These are phyloP conservation scores for Lycophotia porphyrea DNA, from an alignment of 2,888 invertebrate species.

Conservation along the genomic window DNA sequence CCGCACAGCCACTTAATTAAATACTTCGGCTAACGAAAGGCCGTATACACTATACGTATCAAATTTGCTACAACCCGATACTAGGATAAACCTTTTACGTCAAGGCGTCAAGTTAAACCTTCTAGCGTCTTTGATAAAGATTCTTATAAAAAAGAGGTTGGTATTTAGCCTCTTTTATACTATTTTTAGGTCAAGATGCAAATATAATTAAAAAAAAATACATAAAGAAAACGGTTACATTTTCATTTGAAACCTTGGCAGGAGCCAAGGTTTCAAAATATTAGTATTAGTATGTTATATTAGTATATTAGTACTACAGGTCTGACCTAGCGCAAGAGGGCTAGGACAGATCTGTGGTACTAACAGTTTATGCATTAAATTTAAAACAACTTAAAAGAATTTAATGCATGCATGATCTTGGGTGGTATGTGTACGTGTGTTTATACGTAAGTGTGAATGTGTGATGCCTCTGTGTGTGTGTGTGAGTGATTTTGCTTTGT, in stretches of 20 bases:
- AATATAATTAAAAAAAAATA: too few relatives aligned
- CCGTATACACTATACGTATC: slow-evolving; percentile 5
- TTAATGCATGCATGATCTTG: too few relatives aligned
- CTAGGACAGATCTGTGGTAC: too few relatives aligned
- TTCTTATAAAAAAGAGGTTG: not conserved
- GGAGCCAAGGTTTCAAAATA: too few relatives aligned
- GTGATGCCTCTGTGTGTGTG: not conserved
- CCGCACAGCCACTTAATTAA: slow-evolving; percentile 56
- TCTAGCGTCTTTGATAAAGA: not conserved
- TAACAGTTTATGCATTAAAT: not conserved
- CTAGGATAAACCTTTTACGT: slow-evolving; percentile 3
- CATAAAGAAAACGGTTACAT: not conserved
- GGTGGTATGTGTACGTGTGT: not conserved
- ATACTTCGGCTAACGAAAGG: slow-evolving; percentile 42
- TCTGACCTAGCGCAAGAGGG: too few relatives aligned
- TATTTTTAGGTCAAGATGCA: not conserved
- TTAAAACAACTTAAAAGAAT: not conserved
- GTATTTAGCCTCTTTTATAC: not conserved
- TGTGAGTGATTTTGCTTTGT: not conserved
- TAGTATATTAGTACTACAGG: too few relatives aligned
- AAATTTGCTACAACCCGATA: slow-evolving; percentile 34
- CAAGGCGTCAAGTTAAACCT: not conserved
- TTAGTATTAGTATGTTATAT: too few relatives aligned
- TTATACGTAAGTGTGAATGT: not conserved
- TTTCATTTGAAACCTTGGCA: too few relatives aligned